Evolutionary conservation across 2,888 invertebrate species (phyloP), one percentile per base, ranked within the genome.

Genomic region (Metallyticus violacea): DNA sequence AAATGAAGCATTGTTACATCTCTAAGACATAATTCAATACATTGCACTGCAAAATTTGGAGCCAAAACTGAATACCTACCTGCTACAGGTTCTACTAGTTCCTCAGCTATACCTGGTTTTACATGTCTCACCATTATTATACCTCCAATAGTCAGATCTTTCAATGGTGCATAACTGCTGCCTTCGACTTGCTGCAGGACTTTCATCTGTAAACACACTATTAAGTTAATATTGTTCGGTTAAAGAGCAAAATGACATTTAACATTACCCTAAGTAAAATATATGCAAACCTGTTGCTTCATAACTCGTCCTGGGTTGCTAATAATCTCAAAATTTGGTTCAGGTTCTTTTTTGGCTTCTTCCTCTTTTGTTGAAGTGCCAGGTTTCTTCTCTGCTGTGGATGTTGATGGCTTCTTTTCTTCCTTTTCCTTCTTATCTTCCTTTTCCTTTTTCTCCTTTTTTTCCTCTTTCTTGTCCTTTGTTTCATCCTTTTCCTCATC

Each of bases 281-380:
- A 25, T 78, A 7, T 26, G n/a, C 78, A 26, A 88, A 92, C 91
- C 91, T 99, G 99, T 90, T 98, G 97, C 88, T 98, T 95, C 94
- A 99, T 95, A 1, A 98, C 96, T 86, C 99, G 95, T 0, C 98
- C 98, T 0, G 99, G 99, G 93, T 99, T 99, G 90, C 95, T 95
- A 80, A 99, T 93, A 89, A 98, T 96, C 92, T 99, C 98, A 92
- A 97, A 98, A 88, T 93, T 95, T 0, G 99, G 97, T 91, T 99
- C 99, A 0, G 98, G 96, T 91, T 99, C 99, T 91, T 93, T 93
- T 89, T 93, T 92, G 89, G 93, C 93, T 87, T 94, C 93, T 87
- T 93, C 93, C 88, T 92, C 92, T 83, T 91, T 91, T 62, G 77
- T 29, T 0, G 25, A n/a, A 6, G 77, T 28, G n/a, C 77, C 6